Evolutionary conservation across 2,797 vertebrate species (phyloP).

Genomic region (Urophycis tenuis): DNA sequence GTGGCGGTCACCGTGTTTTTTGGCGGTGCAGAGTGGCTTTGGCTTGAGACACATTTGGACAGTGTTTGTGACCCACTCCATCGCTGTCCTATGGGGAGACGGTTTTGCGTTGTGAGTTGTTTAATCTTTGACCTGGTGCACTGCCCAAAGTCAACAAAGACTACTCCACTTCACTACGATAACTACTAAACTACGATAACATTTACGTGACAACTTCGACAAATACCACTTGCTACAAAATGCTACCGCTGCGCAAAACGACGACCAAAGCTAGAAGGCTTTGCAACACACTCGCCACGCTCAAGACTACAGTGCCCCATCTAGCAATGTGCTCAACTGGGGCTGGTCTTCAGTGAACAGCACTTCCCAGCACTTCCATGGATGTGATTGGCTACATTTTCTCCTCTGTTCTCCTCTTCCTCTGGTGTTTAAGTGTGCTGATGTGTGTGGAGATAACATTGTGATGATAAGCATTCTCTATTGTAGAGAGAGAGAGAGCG

Average conservation of each 20-base stretch:
- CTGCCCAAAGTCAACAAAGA: not conserved
- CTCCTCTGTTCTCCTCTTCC: not conserved
- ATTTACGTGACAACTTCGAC: not conserved
- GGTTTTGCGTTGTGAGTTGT: too few relatives aligned
- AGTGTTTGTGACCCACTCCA: not conserved
- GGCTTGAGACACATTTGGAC: not conserved
- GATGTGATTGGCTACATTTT: not conserved
- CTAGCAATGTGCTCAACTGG: not conserved
- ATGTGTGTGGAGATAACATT: not conserved
- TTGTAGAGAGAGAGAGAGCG: not conserved
- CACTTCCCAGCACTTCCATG: not conserved
- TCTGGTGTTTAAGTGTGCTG: not conserved
- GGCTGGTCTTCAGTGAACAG: not conserved
- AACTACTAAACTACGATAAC: not conserved
- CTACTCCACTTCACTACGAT: not conserved
- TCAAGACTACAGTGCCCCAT: not conserved
- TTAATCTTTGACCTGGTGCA: too few relatives aligned
- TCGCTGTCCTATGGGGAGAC: too few relatives aligned
- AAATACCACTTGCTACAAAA: not conserved
- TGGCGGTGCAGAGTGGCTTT: not conserved
- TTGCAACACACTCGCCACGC: too few relatives aligned
- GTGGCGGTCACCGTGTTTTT: not conserved
- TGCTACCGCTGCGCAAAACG: not conserved
- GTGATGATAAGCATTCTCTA: not conserved
- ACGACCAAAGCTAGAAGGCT: not conserved